These are phyloP conservation scores for Eurosta solidaginis DNA, from an alignment of 1,140 invertebrate genomes.

Conservation along the genomic window DNA sequence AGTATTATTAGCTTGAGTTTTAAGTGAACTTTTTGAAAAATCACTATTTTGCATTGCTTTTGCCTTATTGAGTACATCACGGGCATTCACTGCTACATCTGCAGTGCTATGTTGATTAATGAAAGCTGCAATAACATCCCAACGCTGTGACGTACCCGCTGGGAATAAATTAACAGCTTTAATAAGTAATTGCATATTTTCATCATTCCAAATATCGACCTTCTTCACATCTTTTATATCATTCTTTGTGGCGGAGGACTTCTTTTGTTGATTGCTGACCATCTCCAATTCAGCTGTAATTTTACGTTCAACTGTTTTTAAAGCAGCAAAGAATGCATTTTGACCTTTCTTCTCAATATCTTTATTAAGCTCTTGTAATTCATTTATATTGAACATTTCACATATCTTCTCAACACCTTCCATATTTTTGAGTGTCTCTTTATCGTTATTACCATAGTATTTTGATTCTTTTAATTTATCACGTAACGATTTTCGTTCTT, in stretches of 20 bases:
- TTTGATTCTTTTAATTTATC: constrained; percentile 86
- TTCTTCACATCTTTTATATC: constrained; percentile 60
- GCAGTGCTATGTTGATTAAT: constrained; percentile 85
- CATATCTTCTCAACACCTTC: constrained; percentile 88
- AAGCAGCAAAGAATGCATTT: constrained; percentile 67
- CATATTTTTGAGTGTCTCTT: constrained; percentile 82
- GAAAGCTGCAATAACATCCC: constrained; percentile 96
- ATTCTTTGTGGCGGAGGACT: constrained; percentile 40
- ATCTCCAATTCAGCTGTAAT: constrained; percentile 76
- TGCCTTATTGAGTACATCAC: constrained; percentile 93
- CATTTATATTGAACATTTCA: constrained; percentile 73
- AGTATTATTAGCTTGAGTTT: constrained; percentile 86
- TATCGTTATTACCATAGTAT: constrained; percentile 78
- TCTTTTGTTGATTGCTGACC: constrained; percentile 52
- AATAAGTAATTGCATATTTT: constrained; percentile 84
- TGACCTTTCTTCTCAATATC: constrained; percentile 69
- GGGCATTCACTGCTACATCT: constrained; percentile 69
- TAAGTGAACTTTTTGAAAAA: constrained; percentile 81
- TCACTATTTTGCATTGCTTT: constrained; percentile 93
- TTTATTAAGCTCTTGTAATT: constrained; percentile 79
- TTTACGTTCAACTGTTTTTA: constrained; percentile 73
- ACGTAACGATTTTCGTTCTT: constrained; percentile 83
- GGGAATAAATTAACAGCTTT: constrained; percentile 97
- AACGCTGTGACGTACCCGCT: constrained; percentile 91
- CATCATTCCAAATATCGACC: constrained; percentile 75